Percentiles rank a stretch among this genome's conserved stretches.
Evolutionary conservation across 2,888 invertebrate genomes (phyloP).

Genomic region (Lepeophtheirus nordmannii): DNA sequence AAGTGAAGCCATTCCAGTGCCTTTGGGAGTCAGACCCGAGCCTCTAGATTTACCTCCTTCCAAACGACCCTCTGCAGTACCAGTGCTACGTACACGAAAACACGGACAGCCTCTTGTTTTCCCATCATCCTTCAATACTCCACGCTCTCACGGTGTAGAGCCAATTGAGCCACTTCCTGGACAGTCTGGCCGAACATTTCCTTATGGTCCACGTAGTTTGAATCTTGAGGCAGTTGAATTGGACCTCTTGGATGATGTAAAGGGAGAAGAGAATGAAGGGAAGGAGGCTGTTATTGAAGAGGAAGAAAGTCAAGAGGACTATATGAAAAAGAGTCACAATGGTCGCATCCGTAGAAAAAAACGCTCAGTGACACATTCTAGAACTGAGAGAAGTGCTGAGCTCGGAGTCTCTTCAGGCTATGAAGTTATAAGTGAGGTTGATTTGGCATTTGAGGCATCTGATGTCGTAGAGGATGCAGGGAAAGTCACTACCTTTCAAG

Average conservation of each 20-base stretch:
- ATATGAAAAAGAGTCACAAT: neutral
- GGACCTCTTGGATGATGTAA: slow-evolving; percentile 3
- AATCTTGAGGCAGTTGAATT: neutral
- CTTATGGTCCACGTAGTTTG: slow-evolving; percentile 56
- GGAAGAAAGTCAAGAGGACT: neutral
- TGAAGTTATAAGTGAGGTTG: slow-evolving; percentile 79
- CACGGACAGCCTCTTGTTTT: slow-evolving; percentile 18
- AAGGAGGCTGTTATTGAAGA: neutral
- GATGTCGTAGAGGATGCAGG: slow-evolving; percentile 28
- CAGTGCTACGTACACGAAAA: slow-evolving; percentile 11
- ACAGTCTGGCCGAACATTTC: slow-evolving; percentile 39
- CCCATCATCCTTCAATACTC: slow-evolving; percentile 7
- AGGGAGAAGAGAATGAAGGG: neutral
- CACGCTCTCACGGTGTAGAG: neutral
- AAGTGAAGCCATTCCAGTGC: slow-evolving; percentile 15
- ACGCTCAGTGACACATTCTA: neutral
- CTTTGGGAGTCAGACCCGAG: slow-evolving; percentile 5
- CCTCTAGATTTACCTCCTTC: neutral
- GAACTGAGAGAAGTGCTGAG: slow-evolving; percentile 26
- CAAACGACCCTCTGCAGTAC: slow-evolving; percentile 11
- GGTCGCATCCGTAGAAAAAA: neutral
- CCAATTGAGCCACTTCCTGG: slow-evolving; percentile 10
- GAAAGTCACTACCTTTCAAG: slow-evolving; percentile 24
- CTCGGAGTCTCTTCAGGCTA: slow-evolving; percentile 73
- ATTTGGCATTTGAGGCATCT: slow-evolving; percentile 68